Conservation (phyloP, 1,140 invertebrate genomes). For the Apis cerana region DNA sequence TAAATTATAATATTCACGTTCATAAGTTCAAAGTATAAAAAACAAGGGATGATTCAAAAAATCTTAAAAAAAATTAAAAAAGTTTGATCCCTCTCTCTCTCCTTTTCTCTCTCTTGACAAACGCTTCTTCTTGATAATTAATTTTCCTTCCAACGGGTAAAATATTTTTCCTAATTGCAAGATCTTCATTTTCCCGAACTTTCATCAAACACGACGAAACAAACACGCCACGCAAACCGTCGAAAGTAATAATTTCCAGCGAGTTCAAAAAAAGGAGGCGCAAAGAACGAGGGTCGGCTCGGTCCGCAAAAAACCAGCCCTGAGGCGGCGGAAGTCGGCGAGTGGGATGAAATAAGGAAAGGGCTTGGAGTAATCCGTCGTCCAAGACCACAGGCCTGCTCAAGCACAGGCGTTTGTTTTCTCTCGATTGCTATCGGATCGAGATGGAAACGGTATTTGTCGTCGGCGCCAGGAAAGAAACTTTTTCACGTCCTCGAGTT, state of each 20-base stretch:
- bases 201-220: not conserved
- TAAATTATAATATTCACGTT: too few species aligned
- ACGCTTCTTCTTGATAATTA: too few species aligned
- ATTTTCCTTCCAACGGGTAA: too few species aligned
- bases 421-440: conserved; percentile 64
- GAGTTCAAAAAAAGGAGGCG: not conserved
- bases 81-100: too few species aligned
- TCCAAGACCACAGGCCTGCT: conserved; percentile 9
- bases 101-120: too few species aligned
- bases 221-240: not conserved
- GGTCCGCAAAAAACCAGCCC: not conserved
- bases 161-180: not conserved
- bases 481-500: conserved; percentile 21
- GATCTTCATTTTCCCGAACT: not conserved
- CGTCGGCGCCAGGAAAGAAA: conserved; percentile 40
- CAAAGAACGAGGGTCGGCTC: not conserved
- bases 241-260: not conserved
- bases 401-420: conserved; percentile 60
- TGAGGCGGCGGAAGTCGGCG: conserved; percentile 5
- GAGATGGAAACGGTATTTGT: conserved; percentile 67
- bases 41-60: too few species aligned
- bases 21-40: too few species aligned
- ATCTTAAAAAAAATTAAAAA: too few species aligned
- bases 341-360: conserved; percentile 11
- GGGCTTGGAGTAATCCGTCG: conserved; percentile 47